Conservation (phyloP, 2,113 vertebrate species). For the Drymodes brunneopygia region DNA sequence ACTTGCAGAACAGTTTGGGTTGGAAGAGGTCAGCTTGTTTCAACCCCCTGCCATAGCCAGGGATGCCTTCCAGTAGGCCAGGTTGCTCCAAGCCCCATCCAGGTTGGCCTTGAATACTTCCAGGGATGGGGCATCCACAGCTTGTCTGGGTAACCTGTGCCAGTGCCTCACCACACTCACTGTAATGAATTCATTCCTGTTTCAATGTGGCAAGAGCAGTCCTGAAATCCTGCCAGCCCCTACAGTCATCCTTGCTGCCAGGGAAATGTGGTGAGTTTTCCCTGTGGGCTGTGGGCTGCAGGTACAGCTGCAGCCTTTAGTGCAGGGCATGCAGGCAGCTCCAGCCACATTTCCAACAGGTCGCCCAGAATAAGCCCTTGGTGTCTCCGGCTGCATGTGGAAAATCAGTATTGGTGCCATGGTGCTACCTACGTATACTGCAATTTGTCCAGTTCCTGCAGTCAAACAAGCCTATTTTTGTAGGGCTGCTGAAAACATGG, state of each 20-base stretch:
- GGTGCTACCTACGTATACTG: neutral
- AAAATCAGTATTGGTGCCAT: neutral
- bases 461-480: neutral
- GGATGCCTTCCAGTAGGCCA: neutral
- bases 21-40: neutral
- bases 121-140: neutral
- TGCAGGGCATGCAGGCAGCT: neutral
- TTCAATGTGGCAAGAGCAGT: neutral
- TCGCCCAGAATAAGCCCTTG: neutral
- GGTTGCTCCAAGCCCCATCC: neutral
- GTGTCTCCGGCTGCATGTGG: neutral
- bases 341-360: neutral
- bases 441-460: neutral
- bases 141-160: neutral
- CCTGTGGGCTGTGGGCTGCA: neutral
- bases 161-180: accelerated
- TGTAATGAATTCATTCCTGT: neutral
- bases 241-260: neutral
- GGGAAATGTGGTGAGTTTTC: accelerated
- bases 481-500: neutral
- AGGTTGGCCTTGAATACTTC: neutral
- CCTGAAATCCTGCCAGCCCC: neutral
- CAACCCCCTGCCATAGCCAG: neutral
- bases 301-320: neutral
- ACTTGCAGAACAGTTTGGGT: neutral